Evolutionary conservation across 2,888 invertebrate genomes (phyloP).

Genomic region (Agrilus biguttatus): DNA sequence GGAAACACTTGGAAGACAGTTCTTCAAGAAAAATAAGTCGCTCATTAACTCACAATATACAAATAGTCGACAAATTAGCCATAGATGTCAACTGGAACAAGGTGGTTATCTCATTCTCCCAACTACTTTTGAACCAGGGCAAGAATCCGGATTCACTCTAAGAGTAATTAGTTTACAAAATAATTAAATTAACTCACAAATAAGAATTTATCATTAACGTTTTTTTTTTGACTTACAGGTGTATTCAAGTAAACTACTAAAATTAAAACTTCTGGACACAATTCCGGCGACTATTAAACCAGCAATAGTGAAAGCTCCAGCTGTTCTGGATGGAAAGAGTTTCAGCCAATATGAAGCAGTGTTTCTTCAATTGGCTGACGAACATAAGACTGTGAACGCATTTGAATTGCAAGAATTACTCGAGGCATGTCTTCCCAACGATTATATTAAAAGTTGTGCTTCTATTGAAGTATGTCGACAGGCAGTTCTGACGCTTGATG

Average conservation of each 20-base stretch:
- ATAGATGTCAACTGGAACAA: conserved; percentile 53
- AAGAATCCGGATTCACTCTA: conserved; percentile 79
- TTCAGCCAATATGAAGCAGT: conserved; percentile 80
- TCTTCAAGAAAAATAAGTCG: conserved; percentile 77
- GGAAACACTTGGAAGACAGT: conserved; percentile 64
- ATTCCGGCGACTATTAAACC: conserved; percentile 55
- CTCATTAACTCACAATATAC: conserved; percentile 82
- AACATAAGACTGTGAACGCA: conserved; percentile 77
- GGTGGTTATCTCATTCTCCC: conserved; percentile 77
- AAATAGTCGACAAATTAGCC: conserved; percentile 71
- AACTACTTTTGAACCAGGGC: conserved; percentile 81
- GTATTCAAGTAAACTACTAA: conserved; percentile 60
- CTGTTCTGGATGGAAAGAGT: conserved; percentile 52
- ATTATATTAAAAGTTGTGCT: conserved; percentile 88
- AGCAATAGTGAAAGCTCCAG: conserved; percentile 62
- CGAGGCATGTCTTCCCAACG: conserved; percentile 83
- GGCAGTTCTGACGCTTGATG: conserved; percentile 77
- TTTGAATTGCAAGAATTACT: conserved; percentile 82
- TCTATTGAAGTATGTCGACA: conserved; percentile 84
- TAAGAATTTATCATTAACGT: no score
- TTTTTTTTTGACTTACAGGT: conserved; percentile 26
- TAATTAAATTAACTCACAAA: no score
- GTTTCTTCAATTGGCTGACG: conserved; percentile 79
- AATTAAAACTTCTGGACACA: conserved; percentile 58
- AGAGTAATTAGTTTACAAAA: conserved; percentile 30